Evolutionary conservation across 1,140 invertebrate genomes (phyloP), one percentile per base, ranked within the genome.

Genomic region (Cecropterus lyciades): DNA sequence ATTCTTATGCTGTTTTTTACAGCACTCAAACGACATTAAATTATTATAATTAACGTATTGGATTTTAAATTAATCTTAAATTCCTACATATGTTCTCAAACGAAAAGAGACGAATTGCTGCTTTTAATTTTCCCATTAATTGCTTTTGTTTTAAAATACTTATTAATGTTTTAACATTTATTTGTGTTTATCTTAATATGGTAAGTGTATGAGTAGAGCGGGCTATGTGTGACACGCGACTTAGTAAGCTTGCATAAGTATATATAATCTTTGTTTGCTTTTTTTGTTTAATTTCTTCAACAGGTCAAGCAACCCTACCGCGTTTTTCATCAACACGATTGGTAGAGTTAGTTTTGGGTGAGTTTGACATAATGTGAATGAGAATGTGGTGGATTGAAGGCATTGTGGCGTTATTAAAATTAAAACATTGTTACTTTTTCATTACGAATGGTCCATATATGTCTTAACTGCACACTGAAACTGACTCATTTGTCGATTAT

Each of bases 271-370:
- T 87, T 82, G 78, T 87, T 82, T 85, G 79, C 83, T 89, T 86
- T 71, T 87, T 91, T 91, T 87, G 82, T 87, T 86, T 91, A 87
- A 91, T 94, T 93, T 93, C 93, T 95, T 94, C 95, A 95, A 95
- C 93, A 94, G 94, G 93, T 94, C 93, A 93, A 93, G 93, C 92
- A 94, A 93, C 92, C 94, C 94, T 89, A 93, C 94, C 93, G 92
- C 93, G 93, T 94, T 95, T 95, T 93, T 95, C 93, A 94, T 93
- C 93, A 93, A 95, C 93, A 95, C 94, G 85, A 93, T 95, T 93
- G 85, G 85, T 92, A 92, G 91, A 88, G 94, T 94, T 92, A 94
- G 94, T 91, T 95, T 95, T 92, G 95, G 95, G 95, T 95, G 95
- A 94, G 95, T 95, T 89, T 89, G 84, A 89, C 82, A 87, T 91